These are phyloP conservation scores for Phenganax subtilis DNA, from an alignment of 92 coral and sea anemone genomes.

Conservation along the genomic window DNA sequence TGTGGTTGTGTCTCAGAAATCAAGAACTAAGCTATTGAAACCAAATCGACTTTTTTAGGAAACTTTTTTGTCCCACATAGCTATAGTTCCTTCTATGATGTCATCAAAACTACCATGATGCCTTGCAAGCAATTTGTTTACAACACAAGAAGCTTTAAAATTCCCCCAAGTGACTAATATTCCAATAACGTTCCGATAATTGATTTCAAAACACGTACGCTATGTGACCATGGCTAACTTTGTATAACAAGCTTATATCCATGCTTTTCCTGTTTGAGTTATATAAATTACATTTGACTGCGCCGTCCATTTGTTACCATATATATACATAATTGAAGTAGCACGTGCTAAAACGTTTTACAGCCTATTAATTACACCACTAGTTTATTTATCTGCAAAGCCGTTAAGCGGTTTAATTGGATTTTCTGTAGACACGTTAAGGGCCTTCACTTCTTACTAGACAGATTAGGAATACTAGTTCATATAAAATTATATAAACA, in stretches of 20 bases:
- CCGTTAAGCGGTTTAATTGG: neutral
- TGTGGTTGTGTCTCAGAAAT: neutral
- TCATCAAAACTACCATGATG: no score
- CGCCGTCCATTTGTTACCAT: neutral
- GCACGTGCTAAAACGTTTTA: slow-evolving; percentile 12
- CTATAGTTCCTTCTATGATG: no score
- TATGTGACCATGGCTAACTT: no score
- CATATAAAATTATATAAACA: no score
- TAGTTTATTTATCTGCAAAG: neutral
- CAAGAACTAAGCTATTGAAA: slow-evolving; percentile 12
- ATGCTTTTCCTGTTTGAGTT: neutral
- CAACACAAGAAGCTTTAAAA: no score
- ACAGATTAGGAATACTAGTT: neutral
- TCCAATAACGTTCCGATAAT: no score
- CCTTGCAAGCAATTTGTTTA: no score
- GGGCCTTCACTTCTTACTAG: neutral
- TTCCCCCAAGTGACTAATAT: no score
- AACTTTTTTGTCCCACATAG: no score
- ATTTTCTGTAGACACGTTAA: neutral
- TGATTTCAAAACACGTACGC: no score
- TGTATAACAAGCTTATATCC: neutral
- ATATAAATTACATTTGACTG: neutral
- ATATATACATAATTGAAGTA: neutral
- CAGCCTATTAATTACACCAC: neutral
- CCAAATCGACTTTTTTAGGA: neutral